These are phyloP conservation scores for Ectemnius lituratus DNA, from an alignment of 2,888 invertebrate species.

Conservation along the genomic window DNA sequence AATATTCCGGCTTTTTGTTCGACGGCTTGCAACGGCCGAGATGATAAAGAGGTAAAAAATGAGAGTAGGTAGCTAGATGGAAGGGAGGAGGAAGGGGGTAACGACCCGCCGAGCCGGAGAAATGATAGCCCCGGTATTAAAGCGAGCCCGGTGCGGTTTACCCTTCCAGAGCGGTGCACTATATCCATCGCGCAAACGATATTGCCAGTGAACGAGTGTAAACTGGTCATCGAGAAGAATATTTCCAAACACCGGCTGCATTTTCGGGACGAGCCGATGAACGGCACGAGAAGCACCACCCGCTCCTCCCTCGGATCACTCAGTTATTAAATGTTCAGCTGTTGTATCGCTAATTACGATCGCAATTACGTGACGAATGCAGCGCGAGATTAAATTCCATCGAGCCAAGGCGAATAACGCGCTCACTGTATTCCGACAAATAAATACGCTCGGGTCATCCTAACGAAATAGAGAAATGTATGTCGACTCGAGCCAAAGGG, in stretches of 20 bases:
- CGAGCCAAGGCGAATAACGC: conserved; percentile 9
- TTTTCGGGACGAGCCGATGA: conserved; percentile 32
- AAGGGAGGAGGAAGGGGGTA: too few species aligned
- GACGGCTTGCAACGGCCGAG: too few species aligned
- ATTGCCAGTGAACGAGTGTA: conserved; percentile 33
- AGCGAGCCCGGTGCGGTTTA: conserved; percentile 28
- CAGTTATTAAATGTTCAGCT: conserved; percentile 60
- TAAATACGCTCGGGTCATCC: neutral
- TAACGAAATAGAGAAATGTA: too few species aligned
- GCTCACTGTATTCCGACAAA: neutral
- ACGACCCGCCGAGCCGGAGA: neutral
- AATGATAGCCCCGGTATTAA: conserved; percentile 17
- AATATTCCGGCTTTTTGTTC: too few species aligned
- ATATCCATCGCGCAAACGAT: conserved; percentile 28
- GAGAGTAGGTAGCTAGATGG: too few species aligned
- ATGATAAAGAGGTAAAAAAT: too few species aligned
- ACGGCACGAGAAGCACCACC: conserved; percentile 7
- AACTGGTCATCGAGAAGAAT: conserved; percentile 24
- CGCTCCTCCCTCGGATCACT: conserved; percentile 33
- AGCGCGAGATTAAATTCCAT: conserved; percentile 46
- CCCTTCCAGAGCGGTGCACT: conserved; percentile 16
- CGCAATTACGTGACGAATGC: conserved; percentile 56
- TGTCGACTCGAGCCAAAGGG: neutral
- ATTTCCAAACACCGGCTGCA: conserved; percentile 37
- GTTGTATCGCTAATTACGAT: conserved; percentile 59